Evolutionary conservation across 1,140 invertebrate species (phyloP).

Genomic region (Chelonus insularis): DNA sequence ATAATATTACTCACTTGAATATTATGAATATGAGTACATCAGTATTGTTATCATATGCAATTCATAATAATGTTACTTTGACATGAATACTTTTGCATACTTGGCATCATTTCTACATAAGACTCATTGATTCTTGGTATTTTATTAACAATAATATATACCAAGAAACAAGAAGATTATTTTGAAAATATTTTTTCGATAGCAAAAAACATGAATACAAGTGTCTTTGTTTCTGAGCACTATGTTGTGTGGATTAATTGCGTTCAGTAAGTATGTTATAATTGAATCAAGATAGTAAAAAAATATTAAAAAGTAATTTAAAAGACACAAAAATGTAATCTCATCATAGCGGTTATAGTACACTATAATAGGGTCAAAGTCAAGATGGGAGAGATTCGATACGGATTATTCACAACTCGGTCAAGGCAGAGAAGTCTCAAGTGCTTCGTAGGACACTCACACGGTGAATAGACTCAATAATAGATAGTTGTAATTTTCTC

Average conservation of each 20-base stretch:
- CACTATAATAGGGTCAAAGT: slow-evolving; percentile 59
- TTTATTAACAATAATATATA: not conserved
- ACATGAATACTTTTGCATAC: slow-evolving; percentile 3
- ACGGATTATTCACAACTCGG: slow-evolving; percentile 57
- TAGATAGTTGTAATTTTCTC: not conserved
- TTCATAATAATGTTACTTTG: not conserved
- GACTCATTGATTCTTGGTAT: slow-evolving; percentile 2
- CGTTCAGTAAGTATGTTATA: no score
- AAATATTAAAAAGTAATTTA: no score
- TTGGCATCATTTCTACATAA: slow-evolving; percentile 6
- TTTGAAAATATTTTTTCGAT: not conserved
- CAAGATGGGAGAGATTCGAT: slow-evolving; percentile 57
- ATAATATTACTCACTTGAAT: not conserved
- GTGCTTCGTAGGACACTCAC: slow-evolving; percentile 12
- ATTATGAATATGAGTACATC: not conserved
- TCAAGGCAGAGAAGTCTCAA: slow-evolving; percentile 53
- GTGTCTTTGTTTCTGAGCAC: no score
- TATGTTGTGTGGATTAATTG: no score
- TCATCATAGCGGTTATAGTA: slow-evolving; percentile 31
- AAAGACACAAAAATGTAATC: slow-evolving; percentile 15
- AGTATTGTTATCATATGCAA: not conserved
- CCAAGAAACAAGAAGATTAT: not conserved
- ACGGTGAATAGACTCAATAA: slow-evolving; percentile 16
- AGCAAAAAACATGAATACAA: not conserved
- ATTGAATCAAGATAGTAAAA: no score